Base-by-base conservation (phyloP, 1,140 invertebrate genomes). In the Leguminivora glycinivorella region DNA sequence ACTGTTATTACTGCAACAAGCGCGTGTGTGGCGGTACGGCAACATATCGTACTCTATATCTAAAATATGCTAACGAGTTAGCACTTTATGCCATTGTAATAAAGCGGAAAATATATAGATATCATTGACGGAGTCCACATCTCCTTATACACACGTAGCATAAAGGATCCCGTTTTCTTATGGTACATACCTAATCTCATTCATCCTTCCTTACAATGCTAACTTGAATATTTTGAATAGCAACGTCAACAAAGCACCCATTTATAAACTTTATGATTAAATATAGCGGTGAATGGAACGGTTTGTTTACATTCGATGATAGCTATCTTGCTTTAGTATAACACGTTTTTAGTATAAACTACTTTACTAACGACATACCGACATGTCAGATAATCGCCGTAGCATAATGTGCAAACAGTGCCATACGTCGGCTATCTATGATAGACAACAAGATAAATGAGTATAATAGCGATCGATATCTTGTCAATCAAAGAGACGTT, bases 371-470 rank as follows among this genome's bases (percentile, higher is more conserved):
- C 22, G 26, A n/a, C 58, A 29, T 63, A 63, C 1, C n/a, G 58
- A 34, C 25, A 63, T 63, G 58, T 7, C 7, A 17, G 58, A 63
- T 63, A 31, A 29, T 31, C 14, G 25, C 26, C 4, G 58, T 17
- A 26, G 66, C 68, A 67, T 72, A 68, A 73, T 69, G 56, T 67
- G 26, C 26, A 74, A 76, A 78, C 76, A 76, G 71, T 56, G 17
- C 19, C 69, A 69, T 56, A 43, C 56, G 74, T 67, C 43, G 34
- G 14, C 69, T 66, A 68, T 78, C 74, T 25, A 70, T 76, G 78
- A 82, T 80, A 56, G 76, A 76, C 75, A 69, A 58, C 38, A 60
- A 69, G 78, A 75, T 79, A 77, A 76, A 77, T 78, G 71, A 63
- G 63, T 70, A 67, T 40, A 72, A 75, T 78, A 78, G 26, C 58